A percentile compares a stretch with the other conserved stretches of the same genome.
These are phyloP conservation scores for Myotis vivesi DNA, from an alignment of 2,797 vertebrate genomes.

Conservation along the genomic window DNA sequence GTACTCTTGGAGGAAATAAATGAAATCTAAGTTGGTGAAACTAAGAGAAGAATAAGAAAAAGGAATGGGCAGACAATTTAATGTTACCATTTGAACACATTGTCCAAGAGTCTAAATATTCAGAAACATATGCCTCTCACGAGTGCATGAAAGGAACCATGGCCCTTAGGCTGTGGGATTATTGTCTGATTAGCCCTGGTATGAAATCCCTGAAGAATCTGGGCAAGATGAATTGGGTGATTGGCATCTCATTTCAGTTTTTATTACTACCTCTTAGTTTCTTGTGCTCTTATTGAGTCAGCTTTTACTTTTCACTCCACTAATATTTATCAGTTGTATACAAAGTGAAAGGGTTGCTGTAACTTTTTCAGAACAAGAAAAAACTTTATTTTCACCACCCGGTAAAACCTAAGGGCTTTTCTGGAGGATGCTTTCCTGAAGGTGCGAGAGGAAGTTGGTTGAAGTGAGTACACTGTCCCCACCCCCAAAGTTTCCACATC, in stretches of 20 bases:
- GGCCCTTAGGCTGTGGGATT: neutral
- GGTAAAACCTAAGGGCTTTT: conserved; percentile 8
- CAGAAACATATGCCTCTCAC: neutral
- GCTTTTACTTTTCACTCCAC: neutral
- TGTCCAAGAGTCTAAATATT: neutral
- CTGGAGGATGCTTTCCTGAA: conserved; percentile 3
- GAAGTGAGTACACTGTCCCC: neutral
- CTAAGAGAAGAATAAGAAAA: conserved; percentile 40
- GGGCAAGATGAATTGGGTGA: neutral
- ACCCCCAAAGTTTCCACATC: neutral
- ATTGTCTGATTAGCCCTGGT: neutral
- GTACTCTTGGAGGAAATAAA: neutral
- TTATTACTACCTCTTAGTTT: neutral
- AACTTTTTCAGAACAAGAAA: conserved; percentile 1
- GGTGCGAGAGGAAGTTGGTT: neutral
- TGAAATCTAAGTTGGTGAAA: conserved; percentile 28
- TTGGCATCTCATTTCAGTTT: neutral
- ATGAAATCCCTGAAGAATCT: neutral
- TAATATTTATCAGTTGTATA: neutral
- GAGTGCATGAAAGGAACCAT: neutral
- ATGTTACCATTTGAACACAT: neutral
- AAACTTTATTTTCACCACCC: neutral
- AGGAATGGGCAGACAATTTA: neutral
- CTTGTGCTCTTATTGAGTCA: neutral
- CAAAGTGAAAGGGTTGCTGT: neutral